Conservation (phyloP, 1,140 invertebrate genomes). For the Probaryconus sp. region DNA sequence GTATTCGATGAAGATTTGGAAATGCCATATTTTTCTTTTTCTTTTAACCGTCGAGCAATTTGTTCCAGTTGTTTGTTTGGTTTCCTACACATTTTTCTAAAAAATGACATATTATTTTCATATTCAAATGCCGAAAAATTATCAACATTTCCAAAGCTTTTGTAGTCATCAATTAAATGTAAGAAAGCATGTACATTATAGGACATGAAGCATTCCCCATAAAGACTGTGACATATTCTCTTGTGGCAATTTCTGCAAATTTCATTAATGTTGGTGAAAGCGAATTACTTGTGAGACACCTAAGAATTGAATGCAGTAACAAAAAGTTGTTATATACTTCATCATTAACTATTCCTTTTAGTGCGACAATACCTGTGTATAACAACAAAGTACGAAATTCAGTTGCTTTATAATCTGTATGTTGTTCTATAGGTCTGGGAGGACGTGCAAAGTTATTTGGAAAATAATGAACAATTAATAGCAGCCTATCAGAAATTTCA, state of each 20-base stretch:
- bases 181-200: slow-evolving; percentile 43
- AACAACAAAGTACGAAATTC: slow-evolving; percentile 21
- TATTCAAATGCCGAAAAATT: slow-evolving; percentile 39
- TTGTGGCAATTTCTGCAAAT: slow-evolving; percentile 20
- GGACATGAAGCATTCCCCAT: slow-evolving; percentile 25
- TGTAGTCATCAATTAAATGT: slow-evolving; percentile 27
- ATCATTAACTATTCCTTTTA: slow-evolving; percentile 7
- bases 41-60: not conserved
- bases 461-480: not conserved
- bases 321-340: slow-evolving; percentile 25
- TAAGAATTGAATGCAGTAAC: slow-evolving; percentile 24
- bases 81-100: slow-evolving; percentile 13
- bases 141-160: slow-evolving; percentile 12
- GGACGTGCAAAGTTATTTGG: slow-evolving; percentile 28
- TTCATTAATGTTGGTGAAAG: not conserved
- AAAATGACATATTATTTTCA: slow-evolving; percentile 40
- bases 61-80: slow-evolving; percentile 19
- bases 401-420: slow-evolving; percentile 27
- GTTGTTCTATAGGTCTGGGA: slow-evolving; percentile 9
- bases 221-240: slow-evolving; percentile 19
- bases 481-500: not conserved
- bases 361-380: slow-evolving; percentile 11
- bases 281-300: slow-evolving; percentile 11
- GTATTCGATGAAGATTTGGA: no score
- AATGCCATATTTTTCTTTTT: slow-evolving; percentile 6